Evolutionary conservation across 2,797 vertebrate species (phyloP), one percentile per base, ranked within the genome.

Genomic region (Hemibagrus guttatus): DNA sequence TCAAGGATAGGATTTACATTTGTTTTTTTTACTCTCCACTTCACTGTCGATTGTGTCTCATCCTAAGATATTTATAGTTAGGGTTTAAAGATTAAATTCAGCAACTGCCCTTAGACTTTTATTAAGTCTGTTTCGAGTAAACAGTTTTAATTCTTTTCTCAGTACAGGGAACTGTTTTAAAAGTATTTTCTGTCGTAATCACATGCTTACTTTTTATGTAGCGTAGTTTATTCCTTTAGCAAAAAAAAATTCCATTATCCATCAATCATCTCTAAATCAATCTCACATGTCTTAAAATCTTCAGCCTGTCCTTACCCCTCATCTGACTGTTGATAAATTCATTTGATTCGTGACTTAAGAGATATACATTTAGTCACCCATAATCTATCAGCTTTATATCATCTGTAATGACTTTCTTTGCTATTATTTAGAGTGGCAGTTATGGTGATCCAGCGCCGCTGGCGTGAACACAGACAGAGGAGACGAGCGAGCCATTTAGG

Each of bases 391-490:
- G 81, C 83, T 61, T 84, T 87, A 76, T 35, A 64, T 89, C 64
- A 84, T 80, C 66, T 75, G 9, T 88, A 82, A 80, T 86, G 90
- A 86, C 19, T 90, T 66, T 90, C 54, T 93, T 84, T 87, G 86
- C 56, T 90, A 56, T 90, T 54, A 68, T 92, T 86, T 91, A 97
- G 94, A 86, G 85, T 89, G 90, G 94, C 94, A 88, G 94, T 95
- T 71, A 82, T 89, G 5, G 69, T 94, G 91, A 96, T 97, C 88
- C 94, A 94, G 87, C 94, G 92, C 83, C 86, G 76, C 80, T 96
- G 95, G 94, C 93, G 91, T 91, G 92, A 91, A 71, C 92, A 89
- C 90, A 66, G 84, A 61, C 90, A 91, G 89, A 91, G 85, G 89
- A 93, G 91, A 92, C 87, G 84, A 84, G 90, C 91, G 81, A 61